These are phyloP conservation scores for Yponomeuta malinellus DNA, from an alignment of 2,888 invertebrate species.

Conservation along the genomic window DNA sequence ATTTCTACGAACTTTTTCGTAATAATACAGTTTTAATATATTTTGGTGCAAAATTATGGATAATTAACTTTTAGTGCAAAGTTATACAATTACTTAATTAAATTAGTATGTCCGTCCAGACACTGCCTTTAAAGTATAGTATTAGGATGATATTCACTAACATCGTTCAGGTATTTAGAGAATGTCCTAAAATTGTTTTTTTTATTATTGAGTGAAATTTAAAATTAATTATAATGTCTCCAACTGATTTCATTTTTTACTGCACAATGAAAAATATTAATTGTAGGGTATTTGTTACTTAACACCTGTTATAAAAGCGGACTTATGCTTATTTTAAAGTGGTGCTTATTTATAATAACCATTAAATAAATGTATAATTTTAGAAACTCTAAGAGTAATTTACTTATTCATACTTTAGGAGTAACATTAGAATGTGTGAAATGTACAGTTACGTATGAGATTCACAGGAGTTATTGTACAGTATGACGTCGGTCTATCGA, in stretches of 20 bases:
- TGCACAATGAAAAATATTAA: not conserved
- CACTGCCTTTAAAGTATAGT: slow-evolving; percentile 31
- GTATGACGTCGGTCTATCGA: slow-evolving; percentile 9
- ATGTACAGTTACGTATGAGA: slow-evolving; percentile 75
- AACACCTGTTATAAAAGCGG: not conserved
- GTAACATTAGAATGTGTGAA: slow-evolving; percentile 30
- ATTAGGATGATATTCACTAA: not conserved
- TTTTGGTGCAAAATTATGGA: not conserved
- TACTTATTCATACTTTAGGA: slow-evolving; percentile 6
- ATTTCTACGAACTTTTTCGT: not conserved
- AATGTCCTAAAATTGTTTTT: not conserved
- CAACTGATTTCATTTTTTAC: not conserved
- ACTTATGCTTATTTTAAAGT: slow-evolving; percentile 11
- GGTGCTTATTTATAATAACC: slow-evolving; percentile 21
- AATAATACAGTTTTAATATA: not conserved
- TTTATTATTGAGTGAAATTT: not conserved
- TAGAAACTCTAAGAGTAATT: slow-evolving; percentile 13
- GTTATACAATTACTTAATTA: not conserved
- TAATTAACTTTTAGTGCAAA: not conserved
- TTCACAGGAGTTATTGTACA: slow-evolving; percentile 33
- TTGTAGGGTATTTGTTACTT: not conserved
- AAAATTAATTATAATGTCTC: not conserved
- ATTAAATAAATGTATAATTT: slow-evolving; percentile 1
- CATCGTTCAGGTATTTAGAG: not conserved
- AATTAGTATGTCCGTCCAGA: slow-evolving; percentile 32